Evolutionary conservation across 2,113 vertebrate genomes (phyloP).

Genomic region (Meleagris gallopavo): DNA sequence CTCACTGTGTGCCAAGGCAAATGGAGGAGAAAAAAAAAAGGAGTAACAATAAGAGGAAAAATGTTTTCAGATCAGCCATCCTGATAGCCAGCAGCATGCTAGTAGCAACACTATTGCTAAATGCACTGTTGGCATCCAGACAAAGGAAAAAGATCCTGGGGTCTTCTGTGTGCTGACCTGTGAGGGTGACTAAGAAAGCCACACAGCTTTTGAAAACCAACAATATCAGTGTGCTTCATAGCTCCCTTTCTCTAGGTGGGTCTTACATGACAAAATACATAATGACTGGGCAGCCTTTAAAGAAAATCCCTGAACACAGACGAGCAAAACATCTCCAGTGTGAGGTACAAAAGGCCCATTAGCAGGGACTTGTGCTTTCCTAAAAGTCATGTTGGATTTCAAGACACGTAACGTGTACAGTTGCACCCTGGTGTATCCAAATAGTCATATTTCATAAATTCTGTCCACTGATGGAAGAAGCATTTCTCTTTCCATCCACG

Average conservation of each 20-base stretch:
- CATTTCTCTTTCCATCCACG: rapidly evolving
- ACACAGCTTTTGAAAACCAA: neutral
- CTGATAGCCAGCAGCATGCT: neutral
- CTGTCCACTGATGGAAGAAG: neutral
- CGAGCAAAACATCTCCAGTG: neutral
- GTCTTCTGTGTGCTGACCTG: rapidly evolving
- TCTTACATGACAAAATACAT: rapidly evolving
- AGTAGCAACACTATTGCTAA: neutral
- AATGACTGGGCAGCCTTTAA: neutral
- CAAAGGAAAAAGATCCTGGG: neutral
- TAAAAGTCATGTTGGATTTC: neutral
- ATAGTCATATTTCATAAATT: neutral
- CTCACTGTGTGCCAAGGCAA: neutral
- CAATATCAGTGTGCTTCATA: neutral
- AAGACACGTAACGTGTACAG: rapidly evolving
- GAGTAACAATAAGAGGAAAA: neutral
- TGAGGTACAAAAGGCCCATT: neutral
- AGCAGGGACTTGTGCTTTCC: neutral
- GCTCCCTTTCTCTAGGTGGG: neutral
- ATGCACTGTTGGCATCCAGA: neutral
- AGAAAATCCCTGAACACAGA: neutral
- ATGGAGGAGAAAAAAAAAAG: neutral
- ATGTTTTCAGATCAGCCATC: neutral
- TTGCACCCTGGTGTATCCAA: too few species aligned
- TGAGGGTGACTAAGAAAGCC: neutral